phyloP scores from a whole-genome alignment of 2,113 vertebrate species.

The Megaceryle torquata region DNA sequence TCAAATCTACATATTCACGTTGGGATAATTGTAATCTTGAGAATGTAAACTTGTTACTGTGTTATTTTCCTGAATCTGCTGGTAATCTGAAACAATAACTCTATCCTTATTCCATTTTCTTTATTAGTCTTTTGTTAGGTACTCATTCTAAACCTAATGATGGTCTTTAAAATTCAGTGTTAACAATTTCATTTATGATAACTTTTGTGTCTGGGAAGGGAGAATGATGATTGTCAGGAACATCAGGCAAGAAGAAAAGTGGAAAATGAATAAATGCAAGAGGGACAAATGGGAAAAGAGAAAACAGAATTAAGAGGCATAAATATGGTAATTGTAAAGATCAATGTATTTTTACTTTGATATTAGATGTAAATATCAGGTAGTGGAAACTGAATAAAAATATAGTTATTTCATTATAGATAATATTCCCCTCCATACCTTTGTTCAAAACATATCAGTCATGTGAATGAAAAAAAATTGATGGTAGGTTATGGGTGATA shows the following conservation, averaged over 20 bases:
- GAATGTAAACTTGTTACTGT: not conserved
- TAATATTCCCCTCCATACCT: not conserved
- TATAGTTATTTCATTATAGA: constrained; percentile 10
- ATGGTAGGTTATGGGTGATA: not conserved
- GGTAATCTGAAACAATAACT: not conserved
- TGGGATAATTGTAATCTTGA: not conserved
- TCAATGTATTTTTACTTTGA: constrained; percentile 32
- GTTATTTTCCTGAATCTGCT: not conserved
- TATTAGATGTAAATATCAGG: constrained; percentile 8
- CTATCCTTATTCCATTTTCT: not conserved
- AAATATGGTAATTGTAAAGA: constrained; percentile 57
- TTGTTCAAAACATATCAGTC: constrained; percentile 33
- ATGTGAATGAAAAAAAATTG: not conserved
- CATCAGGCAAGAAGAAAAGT: not conserved
- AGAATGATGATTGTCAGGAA: constrained; percentile 50
- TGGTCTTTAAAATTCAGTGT: constrained; percentile 14
- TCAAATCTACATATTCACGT: not conserved
- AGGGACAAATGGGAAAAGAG: constrained; percentile 31
- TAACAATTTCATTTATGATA: constrained; percentile 30
- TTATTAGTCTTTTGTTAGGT: not conserved
- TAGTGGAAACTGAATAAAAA: constrained; percentile 37
- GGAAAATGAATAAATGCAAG: constrained; percentile 31
- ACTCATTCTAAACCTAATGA: constrained; percentile 7
- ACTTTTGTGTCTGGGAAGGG: not conserved
- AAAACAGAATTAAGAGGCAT: constrained; percentile 22